A percentile compares a stretch with the other conserved stretches of the same genome.
Evolutionary conservation across 1,140 invertebrate genomes (phyloP).

Genomic region (Drosophila rhopaloa): DNA sequence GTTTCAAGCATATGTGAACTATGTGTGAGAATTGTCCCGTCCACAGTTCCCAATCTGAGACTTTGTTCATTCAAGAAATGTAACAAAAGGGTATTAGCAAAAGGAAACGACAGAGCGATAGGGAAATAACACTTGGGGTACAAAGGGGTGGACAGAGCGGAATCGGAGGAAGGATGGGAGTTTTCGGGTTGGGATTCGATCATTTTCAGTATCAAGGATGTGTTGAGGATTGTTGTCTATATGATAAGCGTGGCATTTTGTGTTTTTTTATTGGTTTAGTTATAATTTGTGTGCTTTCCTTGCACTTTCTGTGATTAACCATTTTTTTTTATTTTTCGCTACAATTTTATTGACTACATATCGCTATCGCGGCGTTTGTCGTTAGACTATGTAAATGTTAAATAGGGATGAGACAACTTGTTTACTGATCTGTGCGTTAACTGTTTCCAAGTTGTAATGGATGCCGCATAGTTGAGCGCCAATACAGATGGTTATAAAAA

Average conservation of each 20-base stretch:
- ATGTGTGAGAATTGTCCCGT: conserved; percentile 86
- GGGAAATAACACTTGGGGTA: conserved; percentile 35
- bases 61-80: conserved; percentile 77
- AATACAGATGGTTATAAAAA: conserved; percentile 60
- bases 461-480: conserved; percentile 58
- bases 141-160: conserved; percentile 49
- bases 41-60: conserved; percentile 86
- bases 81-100: conserved; percentile 60
- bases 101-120: conserved; percentile 70
- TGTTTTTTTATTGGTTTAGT: conserved; percentile 47
- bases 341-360: conserved; percentile 61
- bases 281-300: conserved; percentile 45
- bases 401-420: conserved; percentile 55
- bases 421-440: conserved; percentile 75
- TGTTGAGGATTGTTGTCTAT: conserved; percentile 72
- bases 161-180: conserved; percentile 57
- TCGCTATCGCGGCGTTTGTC: conserved; percentile 81
- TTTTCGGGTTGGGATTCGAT: conserved; percentile 50
- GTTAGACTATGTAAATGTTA: conserved; percentile 28
- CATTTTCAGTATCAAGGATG: conserved; percentile 60
- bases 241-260: conserved; percentile 52
- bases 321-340: conserved; percentile 37
- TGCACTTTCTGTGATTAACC: conserved; percentile 36
- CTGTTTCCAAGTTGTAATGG: conserved; percentile 46
- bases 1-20: conserved; percentile 82